These are phyloP conservation scores for Neomorphus geoffroyi DNA, from an alignment of 2,797 vertebrate species.

Conservation along the genomic window DNA sequence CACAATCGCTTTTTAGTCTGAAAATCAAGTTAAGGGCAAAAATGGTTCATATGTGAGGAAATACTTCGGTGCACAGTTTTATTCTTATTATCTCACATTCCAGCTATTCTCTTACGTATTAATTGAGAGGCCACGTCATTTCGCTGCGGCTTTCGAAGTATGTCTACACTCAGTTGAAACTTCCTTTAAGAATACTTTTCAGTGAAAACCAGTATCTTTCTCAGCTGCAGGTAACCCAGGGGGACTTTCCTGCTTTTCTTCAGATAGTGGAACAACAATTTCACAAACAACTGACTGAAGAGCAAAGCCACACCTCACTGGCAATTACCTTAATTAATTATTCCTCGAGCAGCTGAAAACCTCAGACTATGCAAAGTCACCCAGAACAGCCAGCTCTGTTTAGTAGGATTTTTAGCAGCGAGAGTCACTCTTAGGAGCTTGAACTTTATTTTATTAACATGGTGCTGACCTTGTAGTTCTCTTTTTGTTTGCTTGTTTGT, in stretches of 20 bases:
- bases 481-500: not conserved
- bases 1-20: not conserved
- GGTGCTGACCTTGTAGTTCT: not conserved
- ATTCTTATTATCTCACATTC: conserved; percentile 28
- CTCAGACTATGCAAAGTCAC: not conserved
- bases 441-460: not conserved
- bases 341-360: not conserved
- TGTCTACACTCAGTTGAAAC: not conserved
- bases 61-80: not conserved
- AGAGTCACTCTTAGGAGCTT: not conserved
- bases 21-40: not conserved
- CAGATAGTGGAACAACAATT: not conserved
- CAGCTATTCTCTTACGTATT: not conserved
- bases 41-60: not conserved
- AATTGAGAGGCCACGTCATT: conserved; percentile 35
- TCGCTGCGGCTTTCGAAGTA: not conserved
- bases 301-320: not conserved
- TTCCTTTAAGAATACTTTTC: not conserved
- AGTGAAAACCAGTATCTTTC: not conserved
- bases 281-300: not conserved
- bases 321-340: not conserved
- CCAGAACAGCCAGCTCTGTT: not conserved
- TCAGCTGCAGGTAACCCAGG: not conserved
- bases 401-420: not conserved
- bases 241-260: not conserved